These are phyloP conservation scores for Darwinula stevensoni DNA, from an alignment of 2,888 invertebrate species.

Conservation along the genomic window DNA sequence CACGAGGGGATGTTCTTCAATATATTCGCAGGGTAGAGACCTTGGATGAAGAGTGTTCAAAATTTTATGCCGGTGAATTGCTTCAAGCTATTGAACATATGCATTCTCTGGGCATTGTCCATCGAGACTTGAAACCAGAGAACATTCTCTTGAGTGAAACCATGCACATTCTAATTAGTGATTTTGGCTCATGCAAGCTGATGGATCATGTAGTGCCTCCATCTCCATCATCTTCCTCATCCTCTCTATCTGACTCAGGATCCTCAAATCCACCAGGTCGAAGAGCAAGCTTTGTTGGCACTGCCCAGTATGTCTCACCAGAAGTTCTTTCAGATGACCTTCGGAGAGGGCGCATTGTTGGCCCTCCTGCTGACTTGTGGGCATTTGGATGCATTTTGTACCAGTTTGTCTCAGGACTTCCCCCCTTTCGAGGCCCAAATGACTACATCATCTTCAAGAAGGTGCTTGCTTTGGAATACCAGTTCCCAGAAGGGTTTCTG, in stretches of 20 bases:
- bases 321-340: constrained; percentile 57
- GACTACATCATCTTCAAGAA: constrained; percentile 31
- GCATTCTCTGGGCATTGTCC: constrained; percentile 60
- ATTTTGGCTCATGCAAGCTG: constrained; percentile 83
- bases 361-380: constrained; percentile 75
- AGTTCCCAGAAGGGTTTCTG: constrained; percentile 72
- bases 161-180: constrained; percentile 86
- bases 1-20: constrained; percentile 72
- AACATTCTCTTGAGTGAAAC: constrained; percentile 81
- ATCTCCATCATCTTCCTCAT: not conserved
- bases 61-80: constrained; percentile 81
- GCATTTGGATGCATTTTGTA: constrained; percentile 86
- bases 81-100: constrained; percentile 69
- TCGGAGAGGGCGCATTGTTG: constrained; percentile 18
- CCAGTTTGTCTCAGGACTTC: constrained; percentile 79
- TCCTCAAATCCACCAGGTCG: constrained; percentile 15
- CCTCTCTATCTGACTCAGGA: not conserved
- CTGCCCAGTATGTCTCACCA: constrained; percentile 94
- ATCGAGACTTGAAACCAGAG: constrained; percentile 86
- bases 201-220: constrained; percentile 2
- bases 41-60: constrained; percentile 11
- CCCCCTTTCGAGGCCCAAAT: constrained; percentile 49
- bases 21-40: constrained; percentile 59
- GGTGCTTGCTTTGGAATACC: constrained; percentile 62
- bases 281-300: constrained; percentile 76